Base-by-base conservation (phyloP, 1,140 invertebrate species). In the Littorina saxatilis region DNA sequence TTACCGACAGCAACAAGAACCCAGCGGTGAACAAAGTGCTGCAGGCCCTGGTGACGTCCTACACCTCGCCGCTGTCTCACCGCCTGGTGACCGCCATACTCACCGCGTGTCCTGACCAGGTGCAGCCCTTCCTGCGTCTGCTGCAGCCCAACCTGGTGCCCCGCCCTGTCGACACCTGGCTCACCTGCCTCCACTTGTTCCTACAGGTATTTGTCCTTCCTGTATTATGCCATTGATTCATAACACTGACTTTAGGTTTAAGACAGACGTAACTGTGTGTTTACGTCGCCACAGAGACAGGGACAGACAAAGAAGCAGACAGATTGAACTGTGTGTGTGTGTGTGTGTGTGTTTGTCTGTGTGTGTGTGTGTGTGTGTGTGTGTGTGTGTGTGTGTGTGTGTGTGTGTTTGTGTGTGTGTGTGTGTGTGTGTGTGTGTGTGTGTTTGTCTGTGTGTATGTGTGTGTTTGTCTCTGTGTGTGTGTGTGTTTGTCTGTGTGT, bases 1-100 rank as follows among this genome's bases (percentile, higher is more conserved):
- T n/a, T n/a, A n/a, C n/a, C n/a, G 5, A 63, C 79, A 80, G 79
- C n/a, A 80, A 80, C 68, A 72, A 74, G 27, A 80, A 80, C 68
- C 47, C 70, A 23, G 70, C 70, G 27, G n/a, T 80, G 47, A 58
- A 27, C 70, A 80, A 80, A 40, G 50, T 80, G 43, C 50, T 80
- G 35, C 50, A 61, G 68, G 11, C 27, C 11, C 23, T 80, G 35
- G 29, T 73, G 68, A 37, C 47, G 2, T 58, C 79, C 27, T 74
- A 74, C 68, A 55, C 32, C n/a, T 27, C 39, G 23, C 68, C 66
- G 2, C 13, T 35, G 13, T 74, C 52, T 32, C 50, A 73, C 37
- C 27, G 40, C 35, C 79, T 80, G 43, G 79, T 55, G 43, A 27
- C 52, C 9, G 29, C 32, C 66, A 40, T 73, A 43, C 50, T 80